Evolutionary conservation across 1,140 invertebrate species (phyloP), one percentile per base, ranked within the genome.

Genomic region (Dysdera silvatica): DNA sequence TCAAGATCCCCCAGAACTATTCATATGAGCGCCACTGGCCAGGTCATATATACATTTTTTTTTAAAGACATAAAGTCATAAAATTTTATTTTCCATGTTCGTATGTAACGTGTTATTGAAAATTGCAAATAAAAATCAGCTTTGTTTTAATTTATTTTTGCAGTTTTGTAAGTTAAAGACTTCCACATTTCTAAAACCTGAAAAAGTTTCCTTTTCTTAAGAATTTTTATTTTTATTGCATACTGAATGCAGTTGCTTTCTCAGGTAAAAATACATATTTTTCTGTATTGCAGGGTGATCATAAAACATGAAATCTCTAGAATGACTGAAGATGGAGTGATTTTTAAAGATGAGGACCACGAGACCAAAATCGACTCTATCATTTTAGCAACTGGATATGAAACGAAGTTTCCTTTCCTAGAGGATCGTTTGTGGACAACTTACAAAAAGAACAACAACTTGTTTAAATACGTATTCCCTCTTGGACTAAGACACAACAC

Each of bases 221-320:
- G n/a, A n/a, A n/a, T n/a, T n/a, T n/a, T n/a, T n/a, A n/a, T n/a
- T n/a, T n/a, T n/a, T n/a, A n/a, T 47, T 80, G 82, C 68, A 76
- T 78, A 5, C 80, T 77, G 29, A 78, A 82, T 16, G 81, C 81
- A 67, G 80, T 82, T 67, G 76, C 79, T 24, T 67, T 82, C 5
- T 75, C 79, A 5, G 76, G 79, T 65, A 71, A 78, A 14, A 72
- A 82, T 18, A 71, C 77, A 58, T 74, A 67, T 26, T 26, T 1
- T 81, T 29, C 70, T 76, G 57, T 73, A 26, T 51, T 16, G 24
- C 47, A 67, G 72, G 8, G 72, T 80, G 18, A 72, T 70, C 8
- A 69, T 76, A 45, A 75, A 76, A 69, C 68, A 73, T 29, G 71
- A 75, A 49, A 68, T 76, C 2, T 66, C 72, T 12, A 43, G 51